These are phyloP conservation scores for Lonchura striata DNA, from an alignment of 2,113 vertebrate genomes.

Conservation along the genomic window DNA sequence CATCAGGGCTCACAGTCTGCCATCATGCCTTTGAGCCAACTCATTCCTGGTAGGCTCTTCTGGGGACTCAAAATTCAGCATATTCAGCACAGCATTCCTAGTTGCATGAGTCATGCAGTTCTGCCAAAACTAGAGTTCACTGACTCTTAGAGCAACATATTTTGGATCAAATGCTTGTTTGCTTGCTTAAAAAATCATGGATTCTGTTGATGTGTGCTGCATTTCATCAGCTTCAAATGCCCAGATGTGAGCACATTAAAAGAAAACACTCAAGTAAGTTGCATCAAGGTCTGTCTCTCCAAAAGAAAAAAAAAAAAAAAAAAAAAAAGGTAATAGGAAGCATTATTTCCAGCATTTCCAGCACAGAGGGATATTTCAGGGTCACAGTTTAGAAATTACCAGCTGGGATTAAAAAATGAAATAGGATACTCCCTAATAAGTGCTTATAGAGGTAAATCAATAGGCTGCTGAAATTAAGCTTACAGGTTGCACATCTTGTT, in stretches of 20 bases:
- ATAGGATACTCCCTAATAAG: neutral
- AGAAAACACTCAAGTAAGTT: neutral
- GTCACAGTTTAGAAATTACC: neutral
- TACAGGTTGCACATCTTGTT: neutral
- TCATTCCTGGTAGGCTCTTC: neutral
- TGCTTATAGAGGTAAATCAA: neutral
- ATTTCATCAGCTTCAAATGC: neutral
- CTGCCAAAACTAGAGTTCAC: neutral
- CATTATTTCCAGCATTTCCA: neutral
- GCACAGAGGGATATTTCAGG: neutral
- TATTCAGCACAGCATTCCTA: neutral
- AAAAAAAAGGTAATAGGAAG: neutral
- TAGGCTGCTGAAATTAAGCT: neutral
- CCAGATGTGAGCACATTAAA: neutral
- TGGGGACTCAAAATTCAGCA: neutral
- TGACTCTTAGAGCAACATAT: neutral
- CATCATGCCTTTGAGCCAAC: neutral
- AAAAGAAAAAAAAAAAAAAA: neutral
- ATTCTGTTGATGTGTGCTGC: neutral
- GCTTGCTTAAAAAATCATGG: neutral
- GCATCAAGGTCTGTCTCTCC: neutral
- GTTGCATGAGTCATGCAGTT: neutral
- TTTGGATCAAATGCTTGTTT: neutral
- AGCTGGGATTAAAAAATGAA: neutral
- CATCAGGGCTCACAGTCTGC: neutral